phyloP scores from a whole-genome alignment of 2,888 invertebrate species.

The Orchesella flavescens region DNA sequence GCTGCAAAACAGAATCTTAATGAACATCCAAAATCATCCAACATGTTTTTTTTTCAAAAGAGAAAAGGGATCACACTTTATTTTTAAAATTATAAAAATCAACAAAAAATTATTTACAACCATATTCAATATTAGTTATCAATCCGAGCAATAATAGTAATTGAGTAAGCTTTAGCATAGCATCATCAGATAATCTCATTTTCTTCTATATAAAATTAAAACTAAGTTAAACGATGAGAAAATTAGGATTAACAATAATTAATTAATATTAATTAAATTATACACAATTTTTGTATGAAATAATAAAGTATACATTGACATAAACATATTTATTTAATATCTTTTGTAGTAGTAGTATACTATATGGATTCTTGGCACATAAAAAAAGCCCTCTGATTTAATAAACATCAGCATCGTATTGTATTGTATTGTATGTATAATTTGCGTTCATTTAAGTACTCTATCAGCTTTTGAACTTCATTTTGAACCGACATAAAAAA shows the following conservation, averaged over 20 bases:
- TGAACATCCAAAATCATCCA: background rate
- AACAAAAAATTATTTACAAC: constrained; percentile 53
- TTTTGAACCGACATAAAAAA: constrained; percentile 1
- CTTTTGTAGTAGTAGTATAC: too few species aligned
- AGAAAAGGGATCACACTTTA: constrained; percentile 60
- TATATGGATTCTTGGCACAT: constrained; percentile 37
- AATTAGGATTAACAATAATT: background rate
- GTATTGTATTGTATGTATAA: constrained; percentile 17
- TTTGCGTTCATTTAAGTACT: background rate
- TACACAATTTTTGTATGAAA: too few species aligned
- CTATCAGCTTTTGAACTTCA: constrained; percentile 26
- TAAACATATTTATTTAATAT: too few species aligned
- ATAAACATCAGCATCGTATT: constrained; percentile 4
- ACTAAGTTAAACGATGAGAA: background rate
- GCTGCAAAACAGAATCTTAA: background rate
- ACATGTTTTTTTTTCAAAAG: constrained; percentile 24
- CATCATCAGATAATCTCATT: background rate
- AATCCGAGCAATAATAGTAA: too few species aligned
- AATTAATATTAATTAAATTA: background rate
- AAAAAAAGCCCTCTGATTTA: constrained; percentile 55
- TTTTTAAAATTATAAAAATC: constrained; percentile 58
- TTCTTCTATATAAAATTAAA: background rate
- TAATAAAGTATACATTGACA: too few species aligned
- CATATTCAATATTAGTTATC: background rate
- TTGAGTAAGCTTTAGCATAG: background rate